Conservation (phyloP, 1,140 invertebrate genomes). For the Watersipora subatra region DNA sequence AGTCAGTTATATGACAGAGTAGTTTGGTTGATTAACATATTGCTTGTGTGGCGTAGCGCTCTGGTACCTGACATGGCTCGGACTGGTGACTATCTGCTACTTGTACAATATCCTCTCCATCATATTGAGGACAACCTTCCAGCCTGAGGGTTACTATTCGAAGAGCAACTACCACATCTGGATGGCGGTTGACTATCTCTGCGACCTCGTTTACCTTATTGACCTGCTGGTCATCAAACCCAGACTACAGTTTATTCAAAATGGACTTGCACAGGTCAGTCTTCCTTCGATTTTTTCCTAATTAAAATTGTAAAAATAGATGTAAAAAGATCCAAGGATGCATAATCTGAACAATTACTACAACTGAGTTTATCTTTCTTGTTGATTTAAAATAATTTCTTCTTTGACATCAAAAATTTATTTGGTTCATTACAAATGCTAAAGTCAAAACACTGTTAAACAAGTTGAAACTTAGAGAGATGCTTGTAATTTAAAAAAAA, state of each 20-base stretch:
- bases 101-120: conserved; percentile 79
- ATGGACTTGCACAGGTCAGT: conserved; percentile 34
- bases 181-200: conserved; percentile 62
- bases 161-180: conserved; percentile 44
- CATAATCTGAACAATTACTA: neutral
- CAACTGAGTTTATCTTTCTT: neutral
- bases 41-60: too few species aligned
- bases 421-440: too few species aligned
- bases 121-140: conserved; percentile 65
- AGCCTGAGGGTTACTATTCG: conserved; percentile 26
- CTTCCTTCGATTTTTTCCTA: neutral
- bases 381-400: neutral
- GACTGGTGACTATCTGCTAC: conserved; percentile 61
- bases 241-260: conserved; percentile 39
- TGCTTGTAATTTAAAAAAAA: too few species aligned
- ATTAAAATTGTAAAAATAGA: neutral
- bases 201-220: conserved; percentile 67
- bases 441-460: too few species aligned
- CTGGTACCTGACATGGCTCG: conserved; percentile 67
- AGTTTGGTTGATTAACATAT: too few species aligned
- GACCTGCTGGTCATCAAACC: conserved; percentile 72
- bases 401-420: too few species aligned
- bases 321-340: neutral
- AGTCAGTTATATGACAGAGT: too few species aligned
- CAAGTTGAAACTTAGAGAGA: too few species aligned